These are phyloP conservation scores for Eutrigla gurnardus DNA, from an alignment of 2,797 vertebrate genomes.

Conservation along the genomic window DNA sequence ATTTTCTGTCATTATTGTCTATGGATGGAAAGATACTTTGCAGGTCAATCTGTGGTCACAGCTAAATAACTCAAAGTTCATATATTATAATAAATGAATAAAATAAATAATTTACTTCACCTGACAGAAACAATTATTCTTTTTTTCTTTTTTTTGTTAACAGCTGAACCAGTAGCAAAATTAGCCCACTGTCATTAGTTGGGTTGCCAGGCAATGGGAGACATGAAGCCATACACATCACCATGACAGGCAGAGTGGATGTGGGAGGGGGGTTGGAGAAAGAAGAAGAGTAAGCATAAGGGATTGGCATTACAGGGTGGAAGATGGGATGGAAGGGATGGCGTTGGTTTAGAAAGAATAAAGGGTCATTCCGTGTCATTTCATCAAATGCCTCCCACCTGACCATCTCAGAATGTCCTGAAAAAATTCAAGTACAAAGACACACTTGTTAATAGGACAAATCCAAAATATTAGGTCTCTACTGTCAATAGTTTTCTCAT, in stretches of 20 bases:
- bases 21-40: too few species aligned
- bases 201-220: conserved; percentile 58
- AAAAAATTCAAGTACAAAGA: too few species aligned
- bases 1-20: not conserved
- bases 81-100: not conserved
- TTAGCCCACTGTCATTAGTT: conserved; percentile 36
- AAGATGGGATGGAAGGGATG: not conserved
- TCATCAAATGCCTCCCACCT: too few species aligned
- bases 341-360: not conserved
- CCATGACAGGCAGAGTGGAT: conserved; percentile 3
- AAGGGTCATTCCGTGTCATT: too few species aligned
- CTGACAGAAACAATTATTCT: not conserved
- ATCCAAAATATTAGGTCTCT: too few species aligned
- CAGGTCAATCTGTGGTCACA: not conserved
- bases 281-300: not conserved
- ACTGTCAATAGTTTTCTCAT: too few species aligned
- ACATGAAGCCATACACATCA: conserved; percentile 47
- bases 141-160: conserved; percentile 2
- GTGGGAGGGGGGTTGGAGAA: not conserved
- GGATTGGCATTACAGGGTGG: not conserved
- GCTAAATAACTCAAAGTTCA: not conserved
- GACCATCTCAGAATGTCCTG: too few species aligned
- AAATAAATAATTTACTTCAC: not conserved
- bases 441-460: too few species aligned
- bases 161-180: conserved; percentile 23